Base-by-base conservation (phyloP, 2,797 vertebrate species). In the Thalassophryne amazonica region DNA sequence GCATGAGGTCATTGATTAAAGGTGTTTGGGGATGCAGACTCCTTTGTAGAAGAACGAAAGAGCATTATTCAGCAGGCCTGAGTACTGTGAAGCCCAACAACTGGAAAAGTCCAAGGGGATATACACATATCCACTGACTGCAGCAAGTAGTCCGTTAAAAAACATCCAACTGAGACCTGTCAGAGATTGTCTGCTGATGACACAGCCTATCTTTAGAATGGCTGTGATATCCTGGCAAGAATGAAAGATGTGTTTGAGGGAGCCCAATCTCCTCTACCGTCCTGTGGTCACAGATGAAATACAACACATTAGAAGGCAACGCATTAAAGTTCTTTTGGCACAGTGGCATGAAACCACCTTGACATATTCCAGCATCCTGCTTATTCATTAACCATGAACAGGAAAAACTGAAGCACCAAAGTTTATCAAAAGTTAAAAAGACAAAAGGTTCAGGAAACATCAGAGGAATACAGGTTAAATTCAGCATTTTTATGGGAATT, bases 231-330 rank as follows among this genome's bases (percentile, higher is more conserved):
- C 21, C 21, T 34, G 20, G 41, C 38, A 45, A 28, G 53, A 24
- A 42, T 28, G 32, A 42, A 42, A 4, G 12, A 24, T n/a, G 41
- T 20, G 20, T 41, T 9, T 3, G 4, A 4, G 2, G 10, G 25
- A 33, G 61, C 52, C 20, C 58, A 21, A 22, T 12, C 31, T 34
- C 18, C 16, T 49, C 33, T 39, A 17, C 32, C 50, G 58, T 37
- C 19, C 24, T 25, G 3, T 33, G 20, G 49, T 57, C 22, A 4
- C 11, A n/a, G 8, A n/a, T n/a, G n/a, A n/a, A n/a, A 35, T 28
- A 46, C 17, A 40, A 40, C 12, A 45, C 47, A 54, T 47, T 42
- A 58, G 67, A 60, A 60, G 53, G 73, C 16, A 35, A 28, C 32
- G 1, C 14, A 46, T 40, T 22, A 33, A 43, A 52, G 13, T 39